Conservation (phyloP, 2,113 vertebrate genomes). For the Cinclus cinclus region DNA sequence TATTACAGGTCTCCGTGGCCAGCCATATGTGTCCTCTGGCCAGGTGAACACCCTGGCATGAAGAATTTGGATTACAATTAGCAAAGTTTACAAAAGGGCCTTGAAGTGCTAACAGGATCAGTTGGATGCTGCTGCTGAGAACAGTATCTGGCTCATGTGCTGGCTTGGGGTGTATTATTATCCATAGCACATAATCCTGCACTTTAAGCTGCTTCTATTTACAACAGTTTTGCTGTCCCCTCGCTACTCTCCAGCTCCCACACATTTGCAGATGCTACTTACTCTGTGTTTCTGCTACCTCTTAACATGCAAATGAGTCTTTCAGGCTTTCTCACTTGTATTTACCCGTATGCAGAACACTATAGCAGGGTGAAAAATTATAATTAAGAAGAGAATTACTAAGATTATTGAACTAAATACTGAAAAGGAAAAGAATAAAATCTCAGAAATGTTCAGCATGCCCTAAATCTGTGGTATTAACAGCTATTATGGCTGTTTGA, state of each 20-base stretch:
- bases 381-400: neutral
- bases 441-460: neutral
- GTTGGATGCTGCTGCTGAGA: neutral
- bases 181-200: neutral
- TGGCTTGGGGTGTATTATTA: constrained; percentile 8
- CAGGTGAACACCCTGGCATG: neutral
- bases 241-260: constrained; percentile 11
- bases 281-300: constrained; percentile 18
- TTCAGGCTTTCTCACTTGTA: constrained; percentile 10
- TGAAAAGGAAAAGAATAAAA: neutral
- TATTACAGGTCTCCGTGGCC: neutral
- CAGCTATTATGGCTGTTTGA: neutral
- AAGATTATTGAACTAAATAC: neutral
- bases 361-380: neutral
- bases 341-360: constrained; percentile 6
- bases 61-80: neutral
- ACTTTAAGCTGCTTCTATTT: constrained; percentile 41
- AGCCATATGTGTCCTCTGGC: neutral
- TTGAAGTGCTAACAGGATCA: constrained; percentile 2
- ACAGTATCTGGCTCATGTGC: neutral
- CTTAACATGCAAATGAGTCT: constrained; percentile 40
- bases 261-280: constrained; percentile 19
- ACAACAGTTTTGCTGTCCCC: constrained; percentile 27
- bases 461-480: constrained; percentile 12
- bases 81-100: neutral